These are phyloP conservation scores for Oscheius onirici DNA, from an alignment of 2,888 invertebrate genomes.

Conservation along the genomic window DNA sequence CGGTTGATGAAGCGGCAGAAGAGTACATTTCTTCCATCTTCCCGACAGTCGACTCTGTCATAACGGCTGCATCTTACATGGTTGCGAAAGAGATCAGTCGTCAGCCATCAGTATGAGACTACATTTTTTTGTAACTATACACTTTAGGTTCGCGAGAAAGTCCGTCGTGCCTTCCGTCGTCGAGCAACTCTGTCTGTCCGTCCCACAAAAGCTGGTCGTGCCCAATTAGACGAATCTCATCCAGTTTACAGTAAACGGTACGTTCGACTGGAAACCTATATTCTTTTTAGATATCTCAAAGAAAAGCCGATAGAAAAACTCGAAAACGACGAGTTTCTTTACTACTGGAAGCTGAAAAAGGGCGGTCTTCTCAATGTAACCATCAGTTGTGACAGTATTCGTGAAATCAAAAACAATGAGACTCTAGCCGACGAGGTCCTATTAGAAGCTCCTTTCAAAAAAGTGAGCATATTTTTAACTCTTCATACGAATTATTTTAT, in stretches of 20 bases:
- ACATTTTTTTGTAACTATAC: not conserved
- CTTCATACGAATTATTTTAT: conserved; percentile 8
- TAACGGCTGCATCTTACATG: conserved; percentile 91
- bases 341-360: conserved; percentile 75
- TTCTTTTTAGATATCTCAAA: conserved; percentile 84
- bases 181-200: conserved; percentile 83
- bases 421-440: conserved; percentile 40
- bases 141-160: conserved; percentile 45
- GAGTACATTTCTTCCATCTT: conserved; percentile 73
- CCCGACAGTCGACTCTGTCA: conserved; percentile 82
- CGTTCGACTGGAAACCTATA: conserved; percentile 31
- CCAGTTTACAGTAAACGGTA: conserved; percentile 73
- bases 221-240: conserved; percentile 95
- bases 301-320: conserved; percentile 91
- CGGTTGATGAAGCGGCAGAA: conserved; percentile 38
- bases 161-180: conserved; percentile 76
- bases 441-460: conserved; percentile 39
- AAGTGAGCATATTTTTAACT: conserved; percentile 13
- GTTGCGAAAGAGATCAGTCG: conserved; percentile 91
- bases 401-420: conserved; percentile 24
- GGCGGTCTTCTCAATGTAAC: conserved; percentile 13
- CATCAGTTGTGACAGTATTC: conserved; percentile 38
- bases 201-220: conserved; percentile 89
- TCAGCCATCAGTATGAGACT: conserved; percentile 83
- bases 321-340: conserved; percentile 88